A percentile compares a stretch with the other conserved stretches of the same genome.
phyloP scores from a whole-genome alignment of 2,888 invertebrate species.

The Tricholauxania praeusta region DNA sequence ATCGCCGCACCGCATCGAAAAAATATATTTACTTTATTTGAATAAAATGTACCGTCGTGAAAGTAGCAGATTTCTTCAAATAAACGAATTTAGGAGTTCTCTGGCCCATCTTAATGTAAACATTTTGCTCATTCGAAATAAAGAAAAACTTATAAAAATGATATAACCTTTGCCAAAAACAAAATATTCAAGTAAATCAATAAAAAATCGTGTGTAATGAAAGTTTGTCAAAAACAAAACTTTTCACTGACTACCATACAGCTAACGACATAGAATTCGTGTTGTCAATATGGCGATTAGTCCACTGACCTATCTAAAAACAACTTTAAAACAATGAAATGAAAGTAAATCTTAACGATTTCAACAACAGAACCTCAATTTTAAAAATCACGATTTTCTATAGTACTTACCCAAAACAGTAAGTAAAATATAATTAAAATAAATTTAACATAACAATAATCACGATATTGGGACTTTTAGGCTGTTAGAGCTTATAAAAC shows the following conservation, averaged over 20 bases:
- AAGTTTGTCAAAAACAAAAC: slow-evolving; percentile 49
- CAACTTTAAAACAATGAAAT: slow-evolving; percentile 22
- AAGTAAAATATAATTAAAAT: neutral
- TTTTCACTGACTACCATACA: neutral
- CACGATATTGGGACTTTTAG: slow-evolving; percentile 25
- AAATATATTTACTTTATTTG: too few relatives aligned
- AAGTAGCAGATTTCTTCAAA: too few relatives aligned
- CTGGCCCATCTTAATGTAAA: too few relatives aligned
- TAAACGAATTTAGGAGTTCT: too few relatives aligned
- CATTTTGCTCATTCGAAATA: too few relatives aligned
- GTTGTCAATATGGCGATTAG: slow-evolving; percentile 19
- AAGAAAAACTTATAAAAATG: neutral
- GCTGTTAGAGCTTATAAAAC: slow-evolving; percentile 40
- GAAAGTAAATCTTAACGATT: slow-evolving; percentile 36
- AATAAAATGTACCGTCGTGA: too few relatives aligned
- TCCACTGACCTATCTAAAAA: slow-evolving; percentile 32
- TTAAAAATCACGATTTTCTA: neutral
- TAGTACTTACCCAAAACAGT: neutral
- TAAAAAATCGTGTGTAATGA: slow-evolving; percentile 54
- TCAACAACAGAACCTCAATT: neutral
- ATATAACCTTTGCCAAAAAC: slow-evolving; percentile 53
- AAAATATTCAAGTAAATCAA: neutral
- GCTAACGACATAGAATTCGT: slow-evolving; percentile 45
- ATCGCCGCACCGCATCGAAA: too few relatives aligned
- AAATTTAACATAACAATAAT: slow-evolving; percentile 12